Evolutionary conservation across 2,113 vertebrate genomes (phyloP), one percentile per base, ranked within the genome.

Genomic region (Physeter macrocephalus): DNA sequence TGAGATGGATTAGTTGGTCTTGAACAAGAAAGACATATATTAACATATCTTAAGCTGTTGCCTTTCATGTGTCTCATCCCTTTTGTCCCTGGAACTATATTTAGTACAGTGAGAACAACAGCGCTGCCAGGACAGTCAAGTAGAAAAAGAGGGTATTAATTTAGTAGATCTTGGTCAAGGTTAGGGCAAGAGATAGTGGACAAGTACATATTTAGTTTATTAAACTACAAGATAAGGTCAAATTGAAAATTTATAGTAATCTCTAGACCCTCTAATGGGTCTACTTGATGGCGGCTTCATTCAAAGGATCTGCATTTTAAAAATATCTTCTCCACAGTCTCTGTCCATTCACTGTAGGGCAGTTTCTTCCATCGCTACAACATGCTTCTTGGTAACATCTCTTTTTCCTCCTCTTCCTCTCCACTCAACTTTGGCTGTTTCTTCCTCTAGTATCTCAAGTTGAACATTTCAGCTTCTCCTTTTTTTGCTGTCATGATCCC

Each of bases 61-160:
- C 96, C 97, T 97, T 97, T 98, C 97, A 98, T 97, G 94, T 97
- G 80, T 95, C 81, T 97, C 90, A 97, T 93, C 95, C 95, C 85
- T 83, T 96, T 98, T 97, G 97, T 98, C 96, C 96, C 96, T 97
- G 97, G 95, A 92, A 95, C 94, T 98, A 98, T 97, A 95, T 97
- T 97, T 97, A 97, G 97, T 77, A 85, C 95, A 96, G 80, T 86
- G 92, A 87, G 97, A 93, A 95, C 93, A 93, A 86, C 87, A 74
- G 97, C 0, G 3, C 71, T 88, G 95, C 94, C 91, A 90, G 81
- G 80, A 39, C 87, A 77, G 87, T 71, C 80, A 93, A 90, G 80
- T 57, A 96, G 91, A 95, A 98, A 95, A 96, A 94, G 78, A 95
- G 93, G 89, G 74, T 80, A 96, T 97, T 95, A 94, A 96, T 96